Evolutionary conservation across 2,888 invertebrate species (phyloP).

Genomic region (Craniophora ligustri): DNA sequence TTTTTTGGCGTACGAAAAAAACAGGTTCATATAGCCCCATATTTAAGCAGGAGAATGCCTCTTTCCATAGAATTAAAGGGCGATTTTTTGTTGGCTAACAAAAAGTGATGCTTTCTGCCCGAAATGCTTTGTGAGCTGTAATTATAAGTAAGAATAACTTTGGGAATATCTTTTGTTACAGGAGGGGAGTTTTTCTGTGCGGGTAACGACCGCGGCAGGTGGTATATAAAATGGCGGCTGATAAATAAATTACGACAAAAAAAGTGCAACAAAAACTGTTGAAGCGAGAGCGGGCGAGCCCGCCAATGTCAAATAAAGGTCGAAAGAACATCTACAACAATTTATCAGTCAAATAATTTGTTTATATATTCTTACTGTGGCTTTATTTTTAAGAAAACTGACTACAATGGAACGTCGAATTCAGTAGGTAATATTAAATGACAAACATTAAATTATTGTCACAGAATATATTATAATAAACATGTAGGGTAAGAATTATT

Average conservation of each 20-base stretch:
- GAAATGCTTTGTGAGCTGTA: constrained; percentile 81
- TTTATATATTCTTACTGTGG: no score
- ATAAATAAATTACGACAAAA: constrained; percentile 76
- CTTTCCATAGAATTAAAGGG: constrained; percentile 74
- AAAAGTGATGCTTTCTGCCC: constrained; percentile 76
- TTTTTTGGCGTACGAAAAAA: constrained; percentile 75
- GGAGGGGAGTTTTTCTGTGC: constrained; percentile 83
- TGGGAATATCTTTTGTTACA: constrained; percentile 83
- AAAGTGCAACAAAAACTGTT: constrained; percentile 81
- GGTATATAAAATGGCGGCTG: constrained; percentile 81
- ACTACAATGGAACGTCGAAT: constrained; percentile 2
- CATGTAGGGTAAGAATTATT: constrained; percentile 30
- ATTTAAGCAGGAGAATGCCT: constrained; percentile 71
- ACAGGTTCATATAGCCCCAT: constrained; percentile 68
- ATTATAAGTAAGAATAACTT: constrained; percentile 87
- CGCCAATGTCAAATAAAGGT: constrained; percentile 85
- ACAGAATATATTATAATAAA: constrained; percentile 13
- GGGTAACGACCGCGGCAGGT: constrained; percentile 87
- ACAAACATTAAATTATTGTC: constrained; percentile 5
- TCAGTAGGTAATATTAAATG: background rate
- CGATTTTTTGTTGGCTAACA: constrained; percentile 75
- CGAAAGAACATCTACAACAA: constrained; percentile 58
- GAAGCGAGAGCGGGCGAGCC: constrained; percentile 60
- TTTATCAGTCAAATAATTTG: constrained; percentile 27
- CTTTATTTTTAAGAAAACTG: constrained; percentile 39